Evolutionary conservation across 2,888 invertebrate genomes (phyloP).

Genomic region (Rhamphomyia laevipes): DNA sequence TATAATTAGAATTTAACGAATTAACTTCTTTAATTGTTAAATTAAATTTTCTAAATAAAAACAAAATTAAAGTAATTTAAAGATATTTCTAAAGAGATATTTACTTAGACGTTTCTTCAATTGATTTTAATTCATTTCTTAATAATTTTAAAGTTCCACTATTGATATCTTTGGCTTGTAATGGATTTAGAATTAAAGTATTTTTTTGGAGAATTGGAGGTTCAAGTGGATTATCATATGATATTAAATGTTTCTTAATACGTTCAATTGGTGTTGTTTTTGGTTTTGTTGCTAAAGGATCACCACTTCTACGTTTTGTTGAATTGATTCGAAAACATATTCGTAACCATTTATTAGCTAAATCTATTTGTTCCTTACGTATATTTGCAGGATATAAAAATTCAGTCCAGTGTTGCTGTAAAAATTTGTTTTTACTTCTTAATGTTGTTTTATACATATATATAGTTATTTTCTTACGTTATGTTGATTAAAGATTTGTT

Average conservation of each 20-base stretch:
- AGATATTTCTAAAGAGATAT: constrained; percentile 3
- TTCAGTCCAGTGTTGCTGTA: constrained; percentile 53
- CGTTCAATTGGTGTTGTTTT: constrained; percentile 41
- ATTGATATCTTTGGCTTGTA: constrained; percentile 21
- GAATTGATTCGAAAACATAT: constrained; percentile 38
- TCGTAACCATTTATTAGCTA: constrained; percentile 44
- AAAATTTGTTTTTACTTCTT: constrained; percentile 3
- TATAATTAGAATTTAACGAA: constrained; percentile 51
- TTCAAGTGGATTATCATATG: constrained; percentile 49
- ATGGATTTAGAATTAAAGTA: constrained; percentile 28
- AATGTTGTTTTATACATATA: constrained; percentile 1
- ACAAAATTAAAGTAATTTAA: not conserved
- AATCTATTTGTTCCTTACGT: constrained; percentile 41
- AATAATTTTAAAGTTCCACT: constrained; percentile 27
- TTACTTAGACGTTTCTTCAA: constrained; percentile 41
- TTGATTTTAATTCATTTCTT: constrained; percentile 29
- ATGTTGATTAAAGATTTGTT: constrained; percentile 48
- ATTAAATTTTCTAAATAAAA: constrained; percentile 43
- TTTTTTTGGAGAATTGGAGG: constrained; percentile 43
- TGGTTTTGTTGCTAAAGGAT: constrained; percentile 23
- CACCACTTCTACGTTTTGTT: constrained; percentile 16
- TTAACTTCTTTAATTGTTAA: constrained; percentile 52
- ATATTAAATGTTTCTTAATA: constrained; percentile 46
- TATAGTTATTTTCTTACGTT: constrained; percentile 31
- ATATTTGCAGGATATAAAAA: constrained; percentile 48